A percentile compares a stretch with the other conserved stretches of the same genome.
These are phyloP conservation scores for Malacoctenus gilli DNA, from an alignment of 2,797 vertebrate genomes.

Conservation along the genomic window DNA sequence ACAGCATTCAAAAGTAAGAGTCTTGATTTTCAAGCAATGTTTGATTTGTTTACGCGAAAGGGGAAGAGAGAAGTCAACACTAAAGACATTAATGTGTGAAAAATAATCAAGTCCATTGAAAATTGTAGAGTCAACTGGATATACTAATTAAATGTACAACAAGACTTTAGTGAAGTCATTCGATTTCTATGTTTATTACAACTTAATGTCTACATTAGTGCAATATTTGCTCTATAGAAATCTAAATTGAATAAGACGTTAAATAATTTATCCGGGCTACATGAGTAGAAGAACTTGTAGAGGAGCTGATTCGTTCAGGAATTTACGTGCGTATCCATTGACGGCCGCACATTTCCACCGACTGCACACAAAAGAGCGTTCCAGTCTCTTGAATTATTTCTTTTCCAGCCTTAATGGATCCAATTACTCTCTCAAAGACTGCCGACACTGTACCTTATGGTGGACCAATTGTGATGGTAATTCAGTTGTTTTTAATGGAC, in stretches of 20 bases:
- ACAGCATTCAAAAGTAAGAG: too few species aligned
- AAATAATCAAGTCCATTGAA: too few species aligned
- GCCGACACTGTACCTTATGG: constrained; percentile 61
- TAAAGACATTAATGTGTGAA: too few species aligned
- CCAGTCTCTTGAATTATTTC: constrained; percentile 40
- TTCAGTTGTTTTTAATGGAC: constrained; percentile 81
- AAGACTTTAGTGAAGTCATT: too few species aligned
- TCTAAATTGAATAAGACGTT: constrained; percentile 55
- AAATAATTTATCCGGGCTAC: constrained; percentile 51
- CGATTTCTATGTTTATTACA: too few species aligned
- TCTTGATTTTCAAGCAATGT: too few species aligned
- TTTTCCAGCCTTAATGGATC: constrained; percentile 73
- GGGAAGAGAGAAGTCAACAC: too few species aligned
- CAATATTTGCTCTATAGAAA: too few species aligned
- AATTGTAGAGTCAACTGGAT: too few species aligned
- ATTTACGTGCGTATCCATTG: constrained; percentile 24
- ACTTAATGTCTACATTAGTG: too few species aligned
- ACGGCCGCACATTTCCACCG: constrained; percentile 24
- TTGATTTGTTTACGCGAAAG: too few species aligned
- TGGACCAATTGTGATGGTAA: constrained; percentile 79
- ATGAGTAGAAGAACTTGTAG: constrained; percentile 26
- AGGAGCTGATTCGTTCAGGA: constrained; percentile 32
- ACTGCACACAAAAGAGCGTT: constrained; percentile 50
- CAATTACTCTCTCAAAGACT: constrained; percentile 79
- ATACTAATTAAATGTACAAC: too few species aligned